These are phyloP conservation scores for Casuarius casuarius DNA, from an alignment of 2,113 vertebrate genomes.

Conservation along the genomic window DNA sequence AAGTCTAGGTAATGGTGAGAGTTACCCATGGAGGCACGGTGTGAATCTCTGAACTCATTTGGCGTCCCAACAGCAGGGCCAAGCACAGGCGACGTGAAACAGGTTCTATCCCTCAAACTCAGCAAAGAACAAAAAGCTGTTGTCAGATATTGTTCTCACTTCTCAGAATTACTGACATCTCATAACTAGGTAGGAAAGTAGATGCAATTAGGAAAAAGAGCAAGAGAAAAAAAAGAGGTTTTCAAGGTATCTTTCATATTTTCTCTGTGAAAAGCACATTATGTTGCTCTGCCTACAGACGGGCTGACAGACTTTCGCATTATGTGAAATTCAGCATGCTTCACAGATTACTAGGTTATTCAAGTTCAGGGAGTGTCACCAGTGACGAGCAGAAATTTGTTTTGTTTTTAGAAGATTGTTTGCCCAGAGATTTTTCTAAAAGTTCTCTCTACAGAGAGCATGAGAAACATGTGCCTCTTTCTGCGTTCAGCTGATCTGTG, in stretches of 20 bases:
- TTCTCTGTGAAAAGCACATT: background rate
- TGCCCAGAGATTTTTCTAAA: background rate
- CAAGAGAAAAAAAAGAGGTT: background rate
- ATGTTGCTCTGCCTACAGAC: background rate
- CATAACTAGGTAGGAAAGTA: background rate
- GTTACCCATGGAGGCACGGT: background rate
- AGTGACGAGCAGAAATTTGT: background rate
- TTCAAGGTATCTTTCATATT: background rate
- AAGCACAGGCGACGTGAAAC: accelerated
- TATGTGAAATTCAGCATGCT: background rate
- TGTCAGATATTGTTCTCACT: background rate
- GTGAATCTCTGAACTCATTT: background rate
- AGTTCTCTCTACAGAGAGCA: background rate
- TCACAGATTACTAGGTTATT: accelerated
- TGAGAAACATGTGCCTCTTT: background rate
- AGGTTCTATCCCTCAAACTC: background rate
- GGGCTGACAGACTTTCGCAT: background rate
- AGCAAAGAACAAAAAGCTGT: background rate
- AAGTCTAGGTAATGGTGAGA: background rate
- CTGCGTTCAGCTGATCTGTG: background rate
- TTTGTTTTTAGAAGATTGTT: background rate
- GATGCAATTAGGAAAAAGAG: background rate
- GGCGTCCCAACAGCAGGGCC: background rate
- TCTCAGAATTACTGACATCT: background rate
- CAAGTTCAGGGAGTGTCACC: background rate